Percentiles rank a stretch among this genome's conserved stretches.
phyloP scores from a whole-genome alignment of 2,888 invertebrate genomes.

The Microlaimidae sp. region DNA sequence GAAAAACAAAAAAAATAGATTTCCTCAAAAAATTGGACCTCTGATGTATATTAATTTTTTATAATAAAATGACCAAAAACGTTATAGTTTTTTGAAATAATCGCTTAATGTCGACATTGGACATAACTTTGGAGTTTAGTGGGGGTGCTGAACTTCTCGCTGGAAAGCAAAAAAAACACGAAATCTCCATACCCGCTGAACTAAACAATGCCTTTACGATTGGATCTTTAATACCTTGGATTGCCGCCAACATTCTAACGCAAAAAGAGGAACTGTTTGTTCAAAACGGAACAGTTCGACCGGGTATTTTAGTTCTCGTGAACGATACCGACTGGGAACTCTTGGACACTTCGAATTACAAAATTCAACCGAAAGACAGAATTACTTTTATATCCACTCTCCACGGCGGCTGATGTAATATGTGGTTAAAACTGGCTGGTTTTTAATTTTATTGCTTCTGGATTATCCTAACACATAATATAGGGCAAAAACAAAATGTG shows the following conservation, averaged over 20 bases:
- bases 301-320: slow-evolving; percentile 62
- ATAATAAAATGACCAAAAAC: no score
- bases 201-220: slow-evolving; percentile 48
- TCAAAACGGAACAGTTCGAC: slow-evolving; percentile 38
- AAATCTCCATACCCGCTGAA: slow-evolving; percentile 46
- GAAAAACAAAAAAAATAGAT: no score
- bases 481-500: no score
- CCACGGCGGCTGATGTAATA: slow-evolving; percentile 30
- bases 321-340: slow-evolving; percentile 94
- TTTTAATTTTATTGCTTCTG: no score
- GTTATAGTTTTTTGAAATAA: no score
- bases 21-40: no score
- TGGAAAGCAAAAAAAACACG: slow-evolving; percentile 57
- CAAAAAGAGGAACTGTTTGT: slow-evolving; percentile 56
- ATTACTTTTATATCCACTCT: slow-evolving; percentile 32
- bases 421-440: no score
- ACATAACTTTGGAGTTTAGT: slow-evolving; percentile 42
- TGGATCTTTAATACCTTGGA: slow-evolving; percentile 56
- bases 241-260: slow-evolving; percentile 61
- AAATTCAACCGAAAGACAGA: slow-evolving; percentile 17
- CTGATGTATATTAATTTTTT: no score
- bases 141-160: slow-evolving; percentile 83
- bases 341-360: slow-evolving; percentile 37
- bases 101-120: neutral
- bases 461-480: no score